phyloP scores from a whole-genome alignment of 2,888 invertebrate species.

The Conchocele bisecta region DNA sequence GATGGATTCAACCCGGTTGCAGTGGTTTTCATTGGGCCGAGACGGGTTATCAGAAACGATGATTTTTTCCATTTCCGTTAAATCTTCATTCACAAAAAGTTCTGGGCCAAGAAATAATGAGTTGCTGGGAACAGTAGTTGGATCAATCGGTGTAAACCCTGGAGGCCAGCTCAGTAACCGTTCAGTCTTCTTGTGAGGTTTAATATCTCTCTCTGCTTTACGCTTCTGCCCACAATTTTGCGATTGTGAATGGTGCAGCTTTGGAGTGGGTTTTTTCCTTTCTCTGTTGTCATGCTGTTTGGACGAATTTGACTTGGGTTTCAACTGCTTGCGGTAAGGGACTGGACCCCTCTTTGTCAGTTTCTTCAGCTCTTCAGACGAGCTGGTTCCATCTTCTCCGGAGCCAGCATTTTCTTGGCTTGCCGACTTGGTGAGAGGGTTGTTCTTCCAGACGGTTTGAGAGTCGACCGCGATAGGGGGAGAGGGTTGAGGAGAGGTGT shows the following conservation, averaged over 20 bases:
- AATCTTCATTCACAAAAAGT: too few relatives aligned
- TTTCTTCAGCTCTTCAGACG: slow-evolving; percentile 45
- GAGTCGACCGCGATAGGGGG: slow-evolving; percentile 40
- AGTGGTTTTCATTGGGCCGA: slow-evolving; percentile 57
- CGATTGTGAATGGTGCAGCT: neutral
- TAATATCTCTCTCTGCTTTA: slow-evolving; percentile 11
- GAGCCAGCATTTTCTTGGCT: neutral
- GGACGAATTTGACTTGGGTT: slow-evolving; percentile 33
- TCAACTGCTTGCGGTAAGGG: slow-evolving; percentile 30
- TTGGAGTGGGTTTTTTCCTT: neutral
- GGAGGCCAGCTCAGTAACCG: slow-evolving; percentile 38
- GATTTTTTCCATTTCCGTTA: too few relatives aligned
- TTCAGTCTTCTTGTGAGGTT: neutral
- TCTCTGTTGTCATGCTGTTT: neutral
- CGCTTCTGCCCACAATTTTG: slow-evolving; percentile 1
- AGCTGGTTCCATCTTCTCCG: slow-evolving; percentile 38
- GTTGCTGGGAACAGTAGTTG: too few relatives aligned
- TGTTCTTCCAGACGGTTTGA: slow-evolving; percentile 64
- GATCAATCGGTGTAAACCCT: slow-evolving; percentile 41
- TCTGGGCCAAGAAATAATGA: too few relatives aligned
- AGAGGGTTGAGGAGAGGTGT: slow-evolving; percentile 44
- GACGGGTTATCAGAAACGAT: too few relatives aligned
- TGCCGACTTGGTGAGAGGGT: slow-evolving; percentile 56
- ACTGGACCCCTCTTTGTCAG: slow-evolving; percentile 32
- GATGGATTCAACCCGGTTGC: slow-evolving; percentile 65